Evolutionary conservation across 2,113 vertebrate genomes (phyloP).

Genomic region (Bubo scandiacus): DNA sequence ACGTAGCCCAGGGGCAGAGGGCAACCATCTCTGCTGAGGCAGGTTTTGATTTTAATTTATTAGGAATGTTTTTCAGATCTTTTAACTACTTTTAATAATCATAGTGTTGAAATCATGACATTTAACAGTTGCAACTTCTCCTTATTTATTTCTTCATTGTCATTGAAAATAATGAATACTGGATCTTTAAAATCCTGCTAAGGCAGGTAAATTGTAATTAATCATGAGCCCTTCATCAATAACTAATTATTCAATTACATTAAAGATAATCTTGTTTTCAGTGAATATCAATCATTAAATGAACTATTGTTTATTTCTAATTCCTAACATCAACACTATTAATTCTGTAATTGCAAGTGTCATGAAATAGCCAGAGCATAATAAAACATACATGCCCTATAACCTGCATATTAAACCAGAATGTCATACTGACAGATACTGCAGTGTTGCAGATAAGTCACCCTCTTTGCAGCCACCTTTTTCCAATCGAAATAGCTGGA

Average conservation of each 20-base stretch:
- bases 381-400: conserved; percentile 31
- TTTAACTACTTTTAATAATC: neutral
- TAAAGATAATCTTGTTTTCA: conserved; percentile 53
- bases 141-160: neutral
- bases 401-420: conserved; percentile 41
- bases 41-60: neutral
- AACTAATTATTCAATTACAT: conserved; percentile 55
- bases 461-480: conserved; percentile 1
- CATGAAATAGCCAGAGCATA: neutral
- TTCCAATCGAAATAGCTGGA: neutral
- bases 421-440: conserved; percentile 19
- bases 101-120: neutral
- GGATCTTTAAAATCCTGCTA: conserved; percentile 1
- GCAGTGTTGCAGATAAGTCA: conserved; percentile 2
- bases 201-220: conserved; percentile 44
- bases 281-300: conserved; percentile 35
- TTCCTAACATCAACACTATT: conserved; percentile 36
- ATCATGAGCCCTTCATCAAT: conserved; percentile 43
- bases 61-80: neutral
- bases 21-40: neutral
- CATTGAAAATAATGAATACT: neutral
- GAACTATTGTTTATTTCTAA: conserved; percentile 47
- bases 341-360: conserved; percentile 54
- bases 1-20: neutral
- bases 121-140: neutral